A percentile compares a stretch with the other conserved stretches of the same genome.
Conservation (phyloP, 2,797 vertebrate species). For the Ispidina lecontei region DNA sequence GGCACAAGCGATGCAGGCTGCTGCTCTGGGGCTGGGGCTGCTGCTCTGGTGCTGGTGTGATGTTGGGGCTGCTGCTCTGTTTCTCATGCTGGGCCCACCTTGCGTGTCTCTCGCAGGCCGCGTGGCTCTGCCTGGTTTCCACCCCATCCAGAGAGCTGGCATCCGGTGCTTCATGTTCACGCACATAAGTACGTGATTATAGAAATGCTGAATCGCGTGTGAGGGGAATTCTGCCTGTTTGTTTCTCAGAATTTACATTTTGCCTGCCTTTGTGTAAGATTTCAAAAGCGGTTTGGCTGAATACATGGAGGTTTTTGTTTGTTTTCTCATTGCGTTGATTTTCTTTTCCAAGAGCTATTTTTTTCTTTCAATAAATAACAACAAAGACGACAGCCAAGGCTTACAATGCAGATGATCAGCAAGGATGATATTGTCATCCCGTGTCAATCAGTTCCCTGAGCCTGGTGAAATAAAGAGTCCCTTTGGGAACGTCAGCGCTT, state of each 20-base stretch:
- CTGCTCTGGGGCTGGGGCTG: too few relatives aligned
- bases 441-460: constrained; percentile 70
- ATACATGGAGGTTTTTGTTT: constrained; percentile 53
- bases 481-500: constrained; percentile 80
- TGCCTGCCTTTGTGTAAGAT: constrained; percentile 68
- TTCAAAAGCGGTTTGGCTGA: constrained; percentile 73
- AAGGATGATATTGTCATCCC: constrained; percentile 74
- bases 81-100: not conserved
- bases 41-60: too few relatives aligned
- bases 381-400: constrained; percentile 50
- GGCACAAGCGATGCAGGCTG: not conserved
- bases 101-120: not conserved
- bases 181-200: constrained; percentile 20
- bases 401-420: constrained; percentile 60
- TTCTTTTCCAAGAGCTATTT: constrained; percentile 72
- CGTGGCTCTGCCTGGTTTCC: not conserved
- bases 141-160: not conserved
- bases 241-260: constrained; percentile 69
- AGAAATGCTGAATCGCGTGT: constrained; percentile 47
- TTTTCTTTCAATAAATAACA: constrained; percentile 70
- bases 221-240: constrained; percentile 60
- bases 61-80: too few relatives aligned
- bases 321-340: constrained; percentile 53
- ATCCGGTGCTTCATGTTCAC: not conserved
- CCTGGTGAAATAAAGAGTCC: constrained; percentile 75